These are phyloP conservation scores for Discoglossus pictus DNA, from an alignment of 2,797 vertebrate species.

Conservation along the genomic window DNA sequence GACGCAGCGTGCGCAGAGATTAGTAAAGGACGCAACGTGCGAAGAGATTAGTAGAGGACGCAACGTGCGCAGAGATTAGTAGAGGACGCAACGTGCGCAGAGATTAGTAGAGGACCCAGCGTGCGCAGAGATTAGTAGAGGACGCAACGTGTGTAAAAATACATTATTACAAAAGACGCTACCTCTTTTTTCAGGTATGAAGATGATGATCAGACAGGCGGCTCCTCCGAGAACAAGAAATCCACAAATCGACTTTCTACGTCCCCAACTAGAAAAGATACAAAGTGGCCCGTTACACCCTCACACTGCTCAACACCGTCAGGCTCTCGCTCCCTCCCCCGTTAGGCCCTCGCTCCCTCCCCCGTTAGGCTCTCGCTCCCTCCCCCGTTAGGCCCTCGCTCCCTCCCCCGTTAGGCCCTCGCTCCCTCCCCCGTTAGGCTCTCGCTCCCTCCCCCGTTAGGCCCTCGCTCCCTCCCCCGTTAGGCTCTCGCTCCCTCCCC, in stretches of 20 bases:
- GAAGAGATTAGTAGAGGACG: too few species aligned
- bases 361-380: not conserved
- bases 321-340: not conserved
- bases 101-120: not conserved
- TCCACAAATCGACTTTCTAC: conserved; percentile 66
- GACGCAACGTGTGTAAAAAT: too few species aligned
- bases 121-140: not conserved
- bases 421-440: not conserved
- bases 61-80: not conserved
- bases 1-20: not conserved
- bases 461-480: not conserved
- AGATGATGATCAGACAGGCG: conserved; percentile 73
- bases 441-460: not conserved
- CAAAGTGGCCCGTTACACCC: not conserved
- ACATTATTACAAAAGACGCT: too few species aligned
- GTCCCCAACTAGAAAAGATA: conserved; percentile 66
- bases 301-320: too few species aligned
- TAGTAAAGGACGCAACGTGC: not conserved
- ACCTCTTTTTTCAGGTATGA: conserved; percentile 76
- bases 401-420: not conserved
- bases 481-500: not conserved
- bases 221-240: conserved; percentile 73
- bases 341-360: not conserved
- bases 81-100: too few species aligned
- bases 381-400: not conserved